Evolutionary conservation across 2,113 vertebrate genomes (phyloP).

Genomic region (Fregata magnificens): DNA sequence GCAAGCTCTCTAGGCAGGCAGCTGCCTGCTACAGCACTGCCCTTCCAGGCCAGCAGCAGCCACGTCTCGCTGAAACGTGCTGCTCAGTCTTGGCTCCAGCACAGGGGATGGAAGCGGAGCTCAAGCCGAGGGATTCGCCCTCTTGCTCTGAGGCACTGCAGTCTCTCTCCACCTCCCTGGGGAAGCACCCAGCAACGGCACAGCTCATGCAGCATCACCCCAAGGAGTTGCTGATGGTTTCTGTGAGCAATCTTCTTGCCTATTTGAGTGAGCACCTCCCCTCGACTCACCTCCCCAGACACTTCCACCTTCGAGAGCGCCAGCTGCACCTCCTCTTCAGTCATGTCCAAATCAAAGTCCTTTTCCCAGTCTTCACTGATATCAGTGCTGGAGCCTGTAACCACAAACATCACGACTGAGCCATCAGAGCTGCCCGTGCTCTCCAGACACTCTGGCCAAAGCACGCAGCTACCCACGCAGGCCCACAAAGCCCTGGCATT

Average conservation of each 20-base stretch:
- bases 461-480: background rate
- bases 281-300: slow-evolving; percentile 83
- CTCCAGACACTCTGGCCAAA: background rate
- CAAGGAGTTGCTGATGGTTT: background rate
- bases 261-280: background rate
- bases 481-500: background rate
- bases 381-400: slow-evolving; percentile 93
- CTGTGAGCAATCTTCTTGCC: background rate
- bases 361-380: slow-evolving; percentile 99
- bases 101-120: background rate
- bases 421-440: background rate
- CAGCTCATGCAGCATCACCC: background rate
- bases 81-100: background rate
- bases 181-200: background rate
- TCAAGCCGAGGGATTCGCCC: background rate
- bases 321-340: slow-evolving; percentile 95
- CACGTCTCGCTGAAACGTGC: accelerated
- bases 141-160: background rate
- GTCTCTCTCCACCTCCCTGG: background rate
- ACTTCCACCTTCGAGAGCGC: slow-evolving; percentile 88
- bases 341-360: slow-evolving; percentile 99
- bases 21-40: background rate
- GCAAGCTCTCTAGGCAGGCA: background rate
- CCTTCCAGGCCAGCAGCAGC: background rate
- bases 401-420: background rate